Base-by-base conservation (phyloP, 2,888 invertebrate species). In the Euzetes globulus region DNA sequence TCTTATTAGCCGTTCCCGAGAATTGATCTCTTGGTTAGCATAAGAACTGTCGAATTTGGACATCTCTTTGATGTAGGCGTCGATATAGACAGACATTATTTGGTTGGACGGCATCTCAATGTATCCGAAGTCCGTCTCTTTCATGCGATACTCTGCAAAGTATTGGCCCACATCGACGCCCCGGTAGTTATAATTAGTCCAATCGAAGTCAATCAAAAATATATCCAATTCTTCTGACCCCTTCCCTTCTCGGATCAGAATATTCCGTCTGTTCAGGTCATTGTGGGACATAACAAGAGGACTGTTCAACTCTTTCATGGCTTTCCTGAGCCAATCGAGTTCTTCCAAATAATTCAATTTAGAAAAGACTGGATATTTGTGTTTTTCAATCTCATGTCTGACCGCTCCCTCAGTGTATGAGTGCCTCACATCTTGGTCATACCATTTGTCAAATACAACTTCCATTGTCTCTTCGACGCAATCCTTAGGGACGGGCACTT, bases 201-300 rank as follows among this genome's bases (percentile, higher is more conserved):
- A 74, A 71, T 74, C 74, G 29, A 74, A 70, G 41, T 74, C 74
- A n/a, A 74, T 58, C 17, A 73, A 7, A 45, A 22, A 41, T 4
- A 74, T 47, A 1, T 47, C 22, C 2, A 25, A 19, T 13, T 74
- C 25, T 1, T 19, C 22, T 19, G 11, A 19, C 6, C 17, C 1
- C 17, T 72, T 71, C 5, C 13, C 2, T 41, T 73, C 65, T 17
- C 27, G 1, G 2, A 74, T 22, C 11, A 74, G 17, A 37, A 68
- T 68, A 74, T 74, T 74, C 47, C 50, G 17, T 19, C 71, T 70
- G 50, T 74, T 74, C 25, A 74, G 52, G 37, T 74, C 74, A 58
- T 37, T 47, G 58, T 74, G 74, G 3, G 74, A 74, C 17, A 70
- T 52, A 25, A 74, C 74, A 19, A 70, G 1, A 4, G 73, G 45